These are phyloP conservation scores for Aphelocoma californica DNA, from an alignment of 2,797 vertebrate genomes.

Conservation along the genomic window DNA sequence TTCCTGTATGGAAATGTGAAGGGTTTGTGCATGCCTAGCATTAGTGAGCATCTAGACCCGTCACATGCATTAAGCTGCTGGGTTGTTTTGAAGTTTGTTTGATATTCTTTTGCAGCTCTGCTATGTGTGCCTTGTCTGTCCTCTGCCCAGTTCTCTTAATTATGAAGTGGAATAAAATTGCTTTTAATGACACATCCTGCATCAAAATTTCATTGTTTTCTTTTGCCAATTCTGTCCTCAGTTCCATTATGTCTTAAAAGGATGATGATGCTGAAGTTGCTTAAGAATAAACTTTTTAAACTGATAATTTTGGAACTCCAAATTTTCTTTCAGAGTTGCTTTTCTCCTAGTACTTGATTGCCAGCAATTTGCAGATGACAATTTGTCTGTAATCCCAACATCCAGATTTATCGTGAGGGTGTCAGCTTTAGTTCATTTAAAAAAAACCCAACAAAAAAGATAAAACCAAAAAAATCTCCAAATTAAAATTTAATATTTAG, in stretches of 20 bases:
- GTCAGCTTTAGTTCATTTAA: not conserved
- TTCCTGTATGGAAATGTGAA: not conserved
- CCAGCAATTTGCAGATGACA: not conserved
- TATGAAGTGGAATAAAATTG: not conserved
- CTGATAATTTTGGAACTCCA: not conserved
- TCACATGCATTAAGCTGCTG: not conserved
- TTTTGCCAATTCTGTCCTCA: not conserved
- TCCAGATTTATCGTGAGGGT: not conserved
- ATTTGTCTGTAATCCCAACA: not conserved
- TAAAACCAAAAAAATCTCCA: accelerated
- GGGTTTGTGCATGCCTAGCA: not conserved
- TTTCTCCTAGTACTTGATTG: not conserved
- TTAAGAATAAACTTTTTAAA: not conserved
- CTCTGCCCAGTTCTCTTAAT: not conserved
- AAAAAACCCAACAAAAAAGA: not conserved
- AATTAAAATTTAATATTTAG: not conserved
- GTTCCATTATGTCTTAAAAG: not conserved
- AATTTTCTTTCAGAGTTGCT: not conserved
- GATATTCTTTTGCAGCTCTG: not conserved
- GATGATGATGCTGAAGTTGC: not conserved
- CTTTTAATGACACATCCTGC: not conserved
- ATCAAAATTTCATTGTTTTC: not conserved
- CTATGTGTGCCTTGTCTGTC: not conserved
- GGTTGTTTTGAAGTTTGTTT: not conserved
- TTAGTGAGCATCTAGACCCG: not conserved